Evolutionary conservation across 2,797 vertebrate genomes (phyloP).

Genomic region (Sphenopsis melanotis): DNA sequence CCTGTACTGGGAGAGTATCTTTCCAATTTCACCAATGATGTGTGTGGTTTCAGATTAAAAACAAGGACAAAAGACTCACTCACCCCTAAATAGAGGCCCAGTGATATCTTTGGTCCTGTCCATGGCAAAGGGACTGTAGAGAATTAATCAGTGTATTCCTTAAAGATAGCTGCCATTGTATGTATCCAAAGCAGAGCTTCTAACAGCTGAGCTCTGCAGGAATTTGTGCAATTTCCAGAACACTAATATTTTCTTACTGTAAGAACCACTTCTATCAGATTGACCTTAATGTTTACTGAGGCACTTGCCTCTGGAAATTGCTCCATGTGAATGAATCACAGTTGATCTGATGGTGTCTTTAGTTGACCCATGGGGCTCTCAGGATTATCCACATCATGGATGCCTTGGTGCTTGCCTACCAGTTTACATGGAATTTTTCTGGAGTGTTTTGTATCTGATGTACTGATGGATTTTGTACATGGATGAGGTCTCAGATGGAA

Average conservation of each 20-base stretch:
- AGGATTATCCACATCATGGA: not conserved
- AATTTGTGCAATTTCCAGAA: not conserved
- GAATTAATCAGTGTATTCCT: not conserved
- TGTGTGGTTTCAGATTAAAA: not conserved
- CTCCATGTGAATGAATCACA: accelerated
- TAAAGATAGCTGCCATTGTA: not conserved
- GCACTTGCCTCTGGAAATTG: not conserved
- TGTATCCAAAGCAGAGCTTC: not conserved
- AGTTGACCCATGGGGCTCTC: not conserved
- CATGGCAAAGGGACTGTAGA: not conserved
- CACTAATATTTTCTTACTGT: not conserved
- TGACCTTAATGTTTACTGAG: not conserved
- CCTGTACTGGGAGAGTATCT: not conserved
- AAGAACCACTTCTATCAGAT: not conserved
- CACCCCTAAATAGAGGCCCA: not conserved
- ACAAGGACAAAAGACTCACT: not conserved
- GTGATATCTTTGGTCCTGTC: not conserved
- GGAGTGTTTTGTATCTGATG: not conserved
- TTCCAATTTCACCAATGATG: not conserved
- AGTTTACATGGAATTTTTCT: not conserved
- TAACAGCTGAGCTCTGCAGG: not conserved
- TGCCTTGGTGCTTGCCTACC: not conserved
- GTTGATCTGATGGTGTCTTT: not conserved
- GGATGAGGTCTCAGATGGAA: not conserved
- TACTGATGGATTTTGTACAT: not conserved